Evolutionary conservation across 2,113 vertebrate species (phyloP).

Genomic region (Thunnus maccoyii): DNA sequence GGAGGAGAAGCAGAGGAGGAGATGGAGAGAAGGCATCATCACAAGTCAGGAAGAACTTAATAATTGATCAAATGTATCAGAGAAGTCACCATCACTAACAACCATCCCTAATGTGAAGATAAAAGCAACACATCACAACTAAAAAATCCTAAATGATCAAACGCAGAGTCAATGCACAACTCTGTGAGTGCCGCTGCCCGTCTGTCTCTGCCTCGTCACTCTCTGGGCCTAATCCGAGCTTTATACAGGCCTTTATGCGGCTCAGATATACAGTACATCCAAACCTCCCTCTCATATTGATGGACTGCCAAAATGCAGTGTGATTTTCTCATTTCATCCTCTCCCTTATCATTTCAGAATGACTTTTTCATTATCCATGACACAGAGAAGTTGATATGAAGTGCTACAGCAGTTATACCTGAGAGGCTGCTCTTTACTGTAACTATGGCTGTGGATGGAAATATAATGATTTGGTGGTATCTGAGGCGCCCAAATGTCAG

Average conservation of each 20-base stretch:
- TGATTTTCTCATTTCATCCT: slow-evolving; percentile 60
- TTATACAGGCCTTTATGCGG: slow-evolving; percentile 55
- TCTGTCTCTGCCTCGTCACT: slow-evolving; percentile 62
- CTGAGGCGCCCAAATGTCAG: slow-evolving; percentile 38
- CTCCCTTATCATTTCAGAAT: slow-evolving; percentile 47
- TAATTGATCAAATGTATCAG: slow-evolving; percentile 85
- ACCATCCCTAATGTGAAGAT: slow-evolving; percentile 80
- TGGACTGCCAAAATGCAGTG: slow-evolving; percentile 60
- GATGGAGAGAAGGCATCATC: slow-evolving; percentile 52
- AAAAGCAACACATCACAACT: slow-evolving; percentile 75
- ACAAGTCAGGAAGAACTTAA: slow-evolving; percentile 73
- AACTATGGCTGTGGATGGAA: slow-evolving; percentile 36
- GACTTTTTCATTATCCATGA: slow-evolving; percentile 66
- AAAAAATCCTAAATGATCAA: slow-evolving; percentile 78
- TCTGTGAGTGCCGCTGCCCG: slow-evolving; percentile 51
- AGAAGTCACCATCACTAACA: slow-evolving; percentile 81
- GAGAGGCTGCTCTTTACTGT: slow-evolving; percentile 48
- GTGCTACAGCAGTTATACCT: slow-evolving; percentile 47
- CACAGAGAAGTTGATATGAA: slow-evolving; percentile 62
- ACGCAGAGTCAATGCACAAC: slow-evolving; percentile 48
- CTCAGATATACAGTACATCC: slow-evolving; percentile 66
- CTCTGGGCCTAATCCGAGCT: slow-evolving; percentile 63
- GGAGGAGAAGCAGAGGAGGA: slow-evolving; percentile 51
- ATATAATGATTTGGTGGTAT: slow-evolving; percentile 47
- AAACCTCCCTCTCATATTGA: slow-evolving; percentile 60